Evolutionary conservation across 2,113 vertebrate species (phyloP).

Genomic region (Elaphurus davidianus): DNA sequence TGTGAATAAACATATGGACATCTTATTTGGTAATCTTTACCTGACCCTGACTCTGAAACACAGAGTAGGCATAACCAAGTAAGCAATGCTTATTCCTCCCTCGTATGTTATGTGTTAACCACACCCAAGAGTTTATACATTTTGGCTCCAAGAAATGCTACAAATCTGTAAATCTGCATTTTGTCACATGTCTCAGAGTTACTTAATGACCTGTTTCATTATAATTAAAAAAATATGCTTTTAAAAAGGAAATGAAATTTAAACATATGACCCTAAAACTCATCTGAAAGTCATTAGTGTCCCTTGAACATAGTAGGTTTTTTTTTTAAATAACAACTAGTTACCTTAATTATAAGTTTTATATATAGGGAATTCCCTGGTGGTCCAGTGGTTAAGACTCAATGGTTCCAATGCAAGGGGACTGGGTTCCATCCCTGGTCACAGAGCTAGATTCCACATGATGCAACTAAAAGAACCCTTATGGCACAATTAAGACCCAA

Average conservation of each 20-base stretch:
- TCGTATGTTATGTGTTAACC: not conserved
- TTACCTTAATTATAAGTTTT: not conserved
- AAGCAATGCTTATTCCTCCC: not conserved
- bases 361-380: not conserved
- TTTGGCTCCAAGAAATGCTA: slow-evolving; percentile 34
- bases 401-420: not conserved
- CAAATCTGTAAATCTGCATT: slow-evolving; percentile 23
- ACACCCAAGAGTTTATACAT: not conserved
- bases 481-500: not conserved
- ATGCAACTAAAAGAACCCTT: not conserved
- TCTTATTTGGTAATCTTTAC: not conserved
- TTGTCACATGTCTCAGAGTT: slow-evolving; percentile 27
- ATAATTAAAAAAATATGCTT: not conserved
- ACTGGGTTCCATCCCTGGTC: not conserved
- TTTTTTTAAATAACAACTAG: not conserved
- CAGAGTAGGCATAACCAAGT: not conserved
- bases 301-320: not conserved
- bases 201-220: slow-evolving; percentile 5
- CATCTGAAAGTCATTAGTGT: not conserved
- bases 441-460: not conserved
- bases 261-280: not conserved
- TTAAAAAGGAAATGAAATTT: not conserved
- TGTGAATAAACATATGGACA: not conserved
- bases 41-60: not conserved
- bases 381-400: not conserved